phyloP scores from a whole-genome alignment of 2,113 vertebrate genomes.

The Pseudorectes ferrugineus region DNA sequence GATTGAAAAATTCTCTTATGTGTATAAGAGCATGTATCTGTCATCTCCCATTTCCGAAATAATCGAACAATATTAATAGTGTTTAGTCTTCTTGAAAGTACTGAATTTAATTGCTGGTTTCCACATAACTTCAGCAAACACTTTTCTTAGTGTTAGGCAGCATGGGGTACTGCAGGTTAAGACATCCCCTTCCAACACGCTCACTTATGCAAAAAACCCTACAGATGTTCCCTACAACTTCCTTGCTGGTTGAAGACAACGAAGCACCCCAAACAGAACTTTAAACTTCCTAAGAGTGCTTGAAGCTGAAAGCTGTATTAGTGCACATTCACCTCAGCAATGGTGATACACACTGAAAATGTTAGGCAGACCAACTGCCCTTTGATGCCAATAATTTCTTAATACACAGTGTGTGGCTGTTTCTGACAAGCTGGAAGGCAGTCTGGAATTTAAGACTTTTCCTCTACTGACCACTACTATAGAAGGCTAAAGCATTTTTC shows the following conservation, averaged over 20 bases:
- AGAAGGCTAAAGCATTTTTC: background rate
- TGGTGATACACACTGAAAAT: background rate
- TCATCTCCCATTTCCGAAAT: background rate
- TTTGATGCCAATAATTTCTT: background rate
- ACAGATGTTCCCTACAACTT: background rate
- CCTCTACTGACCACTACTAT: background rate
- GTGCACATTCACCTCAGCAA: background rate
- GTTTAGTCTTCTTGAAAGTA: background rate
- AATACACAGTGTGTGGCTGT: background rate
- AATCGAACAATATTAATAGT: background rate
- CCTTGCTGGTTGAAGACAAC: background rate
- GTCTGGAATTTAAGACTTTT: background rate
- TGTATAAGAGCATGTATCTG: background rate
- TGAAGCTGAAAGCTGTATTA: background rate
- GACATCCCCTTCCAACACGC: background rate
- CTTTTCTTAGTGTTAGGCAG: background rate
- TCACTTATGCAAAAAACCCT: background rate
- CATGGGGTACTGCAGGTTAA: background rate
- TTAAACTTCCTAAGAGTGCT: background rate
- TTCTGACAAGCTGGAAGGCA: background rate
- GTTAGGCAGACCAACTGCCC: background rate
- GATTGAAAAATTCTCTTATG: background rate
- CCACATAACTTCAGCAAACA: background rate
- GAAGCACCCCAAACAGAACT: background rate
- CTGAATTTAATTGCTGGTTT: background rate